phyloP scores from a whole-genome alignment of 2,113 vertebrate species.

The Crotalus viridis region DNA sequence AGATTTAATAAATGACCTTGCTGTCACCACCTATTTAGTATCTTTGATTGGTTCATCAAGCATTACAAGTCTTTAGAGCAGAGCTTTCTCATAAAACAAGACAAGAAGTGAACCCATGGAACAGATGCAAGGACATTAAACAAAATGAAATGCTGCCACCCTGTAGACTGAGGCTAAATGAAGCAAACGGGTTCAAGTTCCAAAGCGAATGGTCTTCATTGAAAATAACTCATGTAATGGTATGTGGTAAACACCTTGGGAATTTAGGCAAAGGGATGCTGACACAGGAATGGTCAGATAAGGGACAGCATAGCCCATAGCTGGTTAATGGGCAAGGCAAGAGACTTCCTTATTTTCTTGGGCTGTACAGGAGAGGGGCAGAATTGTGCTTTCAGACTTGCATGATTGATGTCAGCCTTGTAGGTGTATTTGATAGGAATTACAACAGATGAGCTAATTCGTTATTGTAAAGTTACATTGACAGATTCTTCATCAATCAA shows the following conservation, averaged over 20 bases:
- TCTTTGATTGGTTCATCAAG: neutral
- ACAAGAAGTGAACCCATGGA: neutral
- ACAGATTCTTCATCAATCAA: neutral
- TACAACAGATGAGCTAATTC: neutral
- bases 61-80: neutral
- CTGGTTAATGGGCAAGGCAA: neutral
- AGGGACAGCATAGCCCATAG: neutral
- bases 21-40: neutral
- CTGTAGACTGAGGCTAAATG: neutral
- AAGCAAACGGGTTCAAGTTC: neutral
- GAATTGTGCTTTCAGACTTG: neutral
- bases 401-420: neutral
- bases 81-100: neutral
- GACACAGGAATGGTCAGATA: neutral
- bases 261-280: neutral
- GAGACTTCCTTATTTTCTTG: neutral
- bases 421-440: neutral
- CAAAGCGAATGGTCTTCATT: neutral
- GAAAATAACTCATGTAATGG: neutral
- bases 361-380: neutral
- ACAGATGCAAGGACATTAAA: neutral
- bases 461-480: neutral
- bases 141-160: neutral
- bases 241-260: neutral
- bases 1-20: neutral